Evolutionary conservation across 2,888 invertebrate species (phyloP).

Genomic region (Galerucella nymphaeae): DNA sequence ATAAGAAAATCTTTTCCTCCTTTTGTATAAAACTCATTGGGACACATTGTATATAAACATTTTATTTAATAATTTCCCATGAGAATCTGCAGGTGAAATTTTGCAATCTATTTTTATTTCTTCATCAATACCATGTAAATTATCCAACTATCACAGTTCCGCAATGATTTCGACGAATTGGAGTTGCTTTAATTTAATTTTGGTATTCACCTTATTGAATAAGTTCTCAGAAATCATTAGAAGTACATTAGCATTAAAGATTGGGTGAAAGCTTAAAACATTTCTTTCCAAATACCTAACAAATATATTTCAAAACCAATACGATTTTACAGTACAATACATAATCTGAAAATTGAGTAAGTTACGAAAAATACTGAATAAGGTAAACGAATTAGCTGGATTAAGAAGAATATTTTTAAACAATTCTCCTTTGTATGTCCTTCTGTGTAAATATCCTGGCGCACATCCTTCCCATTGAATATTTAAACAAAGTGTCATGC

Average conservation of each 20-base stretch:
- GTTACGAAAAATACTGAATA: no score
- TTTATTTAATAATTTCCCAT: no score
- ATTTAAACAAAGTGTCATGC: slow-evolving; percentile 29
- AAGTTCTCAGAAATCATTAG: neutral
- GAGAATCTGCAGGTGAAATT: no score
- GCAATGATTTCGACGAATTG: neutral
- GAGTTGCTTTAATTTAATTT: neutral
- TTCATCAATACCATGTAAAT: no score
- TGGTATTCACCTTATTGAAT: neutral
- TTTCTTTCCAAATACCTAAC: neutral
- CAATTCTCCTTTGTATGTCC: neutral
- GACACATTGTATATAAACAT: no score
- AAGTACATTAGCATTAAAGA: neutral
- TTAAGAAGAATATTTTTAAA: neutral
- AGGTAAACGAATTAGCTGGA: no score
- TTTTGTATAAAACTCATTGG: no score
- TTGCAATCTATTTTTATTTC: no score
- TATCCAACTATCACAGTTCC: neutral
- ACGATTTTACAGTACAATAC: neutral
- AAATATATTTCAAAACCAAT: neutral
- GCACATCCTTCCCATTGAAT: slow-evolving; percentile 17
- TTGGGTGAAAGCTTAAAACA: neutral
- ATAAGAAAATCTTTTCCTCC: no score
- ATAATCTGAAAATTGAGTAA: neutral
- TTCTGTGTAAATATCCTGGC: neutral